phyloP scores from a whole-genome alignment of 2,113 vertebrate species.

The Myocastor coypus region DNA sequence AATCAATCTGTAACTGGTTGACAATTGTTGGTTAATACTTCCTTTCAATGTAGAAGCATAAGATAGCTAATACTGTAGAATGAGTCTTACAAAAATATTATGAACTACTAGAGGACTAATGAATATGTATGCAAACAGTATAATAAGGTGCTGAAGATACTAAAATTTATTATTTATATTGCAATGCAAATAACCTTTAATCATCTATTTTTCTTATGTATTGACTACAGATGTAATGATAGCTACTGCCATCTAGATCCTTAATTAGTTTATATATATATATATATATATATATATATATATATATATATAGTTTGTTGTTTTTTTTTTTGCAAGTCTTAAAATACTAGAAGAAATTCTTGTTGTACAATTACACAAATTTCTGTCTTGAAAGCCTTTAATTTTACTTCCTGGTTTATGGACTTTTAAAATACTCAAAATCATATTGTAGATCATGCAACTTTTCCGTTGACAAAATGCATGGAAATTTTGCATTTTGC shows the following conservation, averaged over 20 bases:
- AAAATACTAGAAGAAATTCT: neutral
- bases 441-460: neutral
- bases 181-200: neutral
- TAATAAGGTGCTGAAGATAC: neutral
- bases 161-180: neutral
- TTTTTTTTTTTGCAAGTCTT: neutral
- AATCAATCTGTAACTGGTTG: neutral
- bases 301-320: too few species aligned
- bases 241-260: neutral
- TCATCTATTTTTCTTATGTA: neutral
- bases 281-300: too few species aligned
- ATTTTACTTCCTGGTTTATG: neutral
- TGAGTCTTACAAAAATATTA: slow-evolving; percentile 5
- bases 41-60: neutral
- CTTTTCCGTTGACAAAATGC: slow-evolving; percentile 1
- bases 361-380: neutral
- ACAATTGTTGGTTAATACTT: neutral
- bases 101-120: neutral
- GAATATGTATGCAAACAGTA: neutral
- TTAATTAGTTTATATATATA: slow-evolving; percentile 26
- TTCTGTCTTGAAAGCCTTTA: neutral
- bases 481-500: slow-evolving; percentile 7
- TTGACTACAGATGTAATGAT: neutral
- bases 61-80: neutral
- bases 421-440: neutral